Evolutionary conservation across 2,888 invertebrate species (phyloP).

Genomic region (Drosophila mimetica): DNA sequence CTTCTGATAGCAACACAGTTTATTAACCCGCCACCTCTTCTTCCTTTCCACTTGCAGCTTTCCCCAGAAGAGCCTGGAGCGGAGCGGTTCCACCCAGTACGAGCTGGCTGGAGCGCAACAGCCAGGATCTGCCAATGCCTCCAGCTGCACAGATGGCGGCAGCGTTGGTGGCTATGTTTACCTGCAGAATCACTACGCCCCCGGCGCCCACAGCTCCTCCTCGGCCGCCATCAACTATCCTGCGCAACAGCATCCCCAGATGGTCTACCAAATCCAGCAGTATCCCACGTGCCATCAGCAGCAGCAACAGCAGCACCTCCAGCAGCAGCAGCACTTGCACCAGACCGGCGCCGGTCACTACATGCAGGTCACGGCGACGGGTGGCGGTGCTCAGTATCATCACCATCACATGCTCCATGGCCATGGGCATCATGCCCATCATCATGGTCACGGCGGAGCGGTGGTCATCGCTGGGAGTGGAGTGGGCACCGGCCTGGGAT

Average conservation of each 20-base stretch:
- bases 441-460: constrained; percentile 83
- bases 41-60: constrained; percentile 75
- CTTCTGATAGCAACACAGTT: not conserved
- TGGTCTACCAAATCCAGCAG: constrained; percentile 80
- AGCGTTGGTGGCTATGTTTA: constrained; percentile 83
- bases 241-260: constrained; percentile 77
- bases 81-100: constrained; percentile 83
- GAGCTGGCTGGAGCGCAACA: constrained; percentile 73
- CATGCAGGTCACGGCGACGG: constrained; percentile 57
- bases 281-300: constrained; percentile 84
- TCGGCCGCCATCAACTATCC: constrained; percentile 74
- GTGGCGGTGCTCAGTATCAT: constrained; percentile 53
- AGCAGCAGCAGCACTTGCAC: constrained; percentile 51
- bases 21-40: constrained; percentile 9
- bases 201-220: constrained; percentile 71
- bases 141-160: constrained; percentile 61
- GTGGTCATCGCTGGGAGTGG: constrained; percentile 83
- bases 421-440: constrained; percentile 73
- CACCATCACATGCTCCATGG: constrained; percentile 80
- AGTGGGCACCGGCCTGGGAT: constrained; percentile 79
- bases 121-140: constrained; percentile 66
- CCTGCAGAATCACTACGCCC: constrained; percentile 83
- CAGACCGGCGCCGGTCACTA: constrained; percentile 54
- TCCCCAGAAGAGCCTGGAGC: constrained; percentile 84
- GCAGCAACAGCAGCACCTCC: constrained; percentile 65